A percentile compares a stretch with the other conserved stretches of the same genome.
phyloP scores from a whole-genome alignment of 2,888 invertebrate genomes.

The Cremastobaeus sp. region DNA sequence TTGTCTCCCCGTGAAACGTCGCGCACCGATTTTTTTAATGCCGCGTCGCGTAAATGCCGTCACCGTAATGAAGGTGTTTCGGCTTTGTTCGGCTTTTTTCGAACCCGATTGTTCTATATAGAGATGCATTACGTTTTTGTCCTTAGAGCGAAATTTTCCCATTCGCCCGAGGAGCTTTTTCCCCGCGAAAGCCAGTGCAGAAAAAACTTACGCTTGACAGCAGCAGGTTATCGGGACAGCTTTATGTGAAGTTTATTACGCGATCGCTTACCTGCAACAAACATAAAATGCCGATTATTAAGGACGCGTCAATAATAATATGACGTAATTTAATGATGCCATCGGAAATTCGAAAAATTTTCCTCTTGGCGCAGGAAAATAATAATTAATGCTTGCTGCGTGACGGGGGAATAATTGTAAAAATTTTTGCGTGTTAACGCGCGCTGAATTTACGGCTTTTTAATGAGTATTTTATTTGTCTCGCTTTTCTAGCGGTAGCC shows the following conservation, averaged over 20 bases:
- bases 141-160: too few species aligned
- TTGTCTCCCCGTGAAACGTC: too few species aligned
- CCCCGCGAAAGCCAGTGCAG: too few species aligned
- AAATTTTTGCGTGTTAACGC: background rate
- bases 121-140: too few species aligned
- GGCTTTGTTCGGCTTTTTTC: too few species aligned
- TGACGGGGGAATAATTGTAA: background rate
- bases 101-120: too few species aligned
- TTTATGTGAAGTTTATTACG: background rate
- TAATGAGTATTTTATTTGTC: conserved; percentile 6
- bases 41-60: too few species aligned
- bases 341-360: background rate
- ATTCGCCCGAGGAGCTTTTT: too few species aligned
- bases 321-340: background rate
- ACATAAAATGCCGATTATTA: background rate
- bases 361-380: background rate
- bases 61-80: too few species aligned
- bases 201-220: too few species aligned
- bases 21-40: too few species aligned
- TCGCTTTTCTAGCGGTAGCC: background rate
- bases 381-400: background rate
- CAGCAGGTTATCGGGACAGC: too few species aligned
- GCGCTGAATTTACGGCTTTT: background rate
- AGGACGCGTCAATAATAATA: background rate
- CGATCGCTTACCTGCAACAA: background rate